A percentile compares a stretch with the other conserved stretches of the same genome.
Evolutionary conservation across 2,888 invertebrate species (phyloP).

Genomic region (Philhelius pedissequus): DNA sequence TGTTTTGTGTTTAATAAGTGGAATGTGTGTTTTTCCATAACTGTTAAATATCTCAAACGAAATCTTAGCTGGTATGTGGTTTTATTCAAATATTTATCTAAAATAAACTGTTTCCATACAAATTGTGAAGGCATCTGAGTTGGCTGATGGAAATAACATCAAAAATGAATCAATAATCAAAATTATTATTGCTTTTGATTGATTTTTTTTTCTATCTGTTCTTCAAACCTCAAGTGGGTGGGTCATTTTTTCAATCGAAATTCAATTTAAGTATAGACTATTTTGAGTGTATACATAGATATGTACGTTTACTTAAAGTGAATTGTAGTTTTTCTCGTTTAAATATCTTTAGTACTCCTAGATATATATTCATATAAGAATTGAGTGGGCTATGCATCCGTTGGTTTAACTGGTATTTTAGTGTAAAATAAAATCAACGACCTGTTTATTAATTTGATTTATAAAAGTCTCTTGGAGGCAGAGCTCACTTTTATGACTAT

Average conservation of each 20-base stretch:
- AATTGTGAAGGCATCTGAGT: conserved; percentile 1
- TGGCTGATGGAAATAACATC: conserved; percentile 32
- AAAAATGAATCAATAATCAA: conserved; percentile 29
- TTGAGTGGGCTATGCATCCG: conserved; percentile 61
- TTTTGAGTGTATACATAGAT: background rate
- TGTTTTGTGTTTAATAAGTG: conserved; percentile 23
- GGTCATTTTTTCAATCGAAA: conserved; percentile 49
- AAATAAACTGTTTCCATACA: conserved; percentile 36
- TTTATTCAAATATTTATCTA: background rate
- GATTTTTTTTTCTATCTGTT: background rate
- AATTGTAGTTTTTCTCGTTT: conserved; percentile 42
- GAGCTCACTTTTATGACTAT: conserved; percentile 11
- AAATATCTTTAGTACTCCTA: background rate
- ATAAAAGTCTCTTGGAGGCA: background rate
- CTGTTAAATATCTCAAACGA: conserved; percentile 2
- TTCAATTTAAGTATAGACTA: conserved; percentile 23
- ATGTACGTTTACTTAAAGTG: background rate
- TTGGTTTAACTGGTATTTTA: conserved; percentile 54
- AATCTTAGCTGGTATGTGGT: conserved; percentile 36
- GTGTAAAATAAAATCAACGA: conserved; percentile 17
- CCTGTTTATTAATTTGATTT: conserved; percentile 22
- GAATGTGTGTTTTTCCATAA: conserved; percentile 25
- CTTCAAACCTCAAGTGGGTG: conserved; percentile 49
- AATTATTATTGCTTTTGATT: conserved; percentile 39
- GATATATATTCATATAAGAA: background rate